Percentiles rank a stretch among this genome's conserved stretches.
Conservation (phyloP, 2,888 invertebrate species). For the Tachina fera region DNA sequence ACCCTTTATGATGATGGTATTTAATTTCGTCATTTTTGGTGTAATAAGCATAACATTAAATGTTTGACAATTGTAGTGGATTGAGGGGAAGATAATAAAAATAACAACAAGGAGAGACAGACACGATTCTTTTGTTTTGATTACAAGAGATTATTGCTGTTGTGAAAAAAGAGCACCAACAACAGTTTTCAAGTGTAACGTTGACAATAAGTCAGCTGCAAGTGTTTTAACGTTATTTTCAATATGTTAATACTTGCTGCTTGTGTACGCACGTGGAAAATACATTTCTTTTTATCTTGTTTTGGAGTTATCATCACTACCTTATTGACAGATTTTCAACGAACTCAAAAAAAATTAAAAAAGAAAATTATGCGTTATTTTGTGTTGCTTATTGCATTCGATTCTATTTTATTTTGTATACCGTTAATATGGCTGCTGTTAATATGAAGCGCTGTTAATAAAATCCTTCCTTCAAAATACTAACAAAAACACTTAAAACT, state of each 20-base stretch:
- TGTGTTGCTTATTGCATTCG: too few relatives aligned
- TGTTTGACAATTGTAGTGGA: conserved; percentile 42
- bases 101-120: background rate
- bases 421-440: too few relatives aligned
- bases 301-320: too few relatives aligned
- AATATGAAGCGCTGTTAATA: background rate
- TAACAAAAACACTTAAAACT: background rate
- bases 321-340: too few relatives aligned
- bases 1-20: conserved; percentile 81
- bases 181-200: conserved; percentile 36
- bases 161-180: conserved; percentile 3
- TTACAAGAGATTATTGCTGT: conserved; percentile 27
- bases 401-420: too few relatives aligned
- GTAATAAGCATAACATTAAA: conserved; percentile 68
- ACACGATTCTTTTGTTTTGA: conserved; percentile 20
- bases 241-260: conserved; percentile 3
- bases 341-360: too few relatives aligned
- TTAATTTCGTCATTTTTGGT: conserved; percentile 80
- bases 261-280: background rate
- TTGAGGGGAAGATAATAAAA: background rate
- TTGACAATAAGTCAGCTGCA: conserved; percentile 39
- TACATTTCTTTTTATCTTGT: background rate
- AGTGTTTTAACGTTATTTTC: conserved; percentile 12
- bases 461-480: background rate
- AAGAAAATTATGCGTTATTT: too few relatives aligned